Percentiles rank a stretch among this genome's conserved stretches.
Conservation (phyloP, 1,140 invertebrate species). For the Aricia agestis region DNA sequence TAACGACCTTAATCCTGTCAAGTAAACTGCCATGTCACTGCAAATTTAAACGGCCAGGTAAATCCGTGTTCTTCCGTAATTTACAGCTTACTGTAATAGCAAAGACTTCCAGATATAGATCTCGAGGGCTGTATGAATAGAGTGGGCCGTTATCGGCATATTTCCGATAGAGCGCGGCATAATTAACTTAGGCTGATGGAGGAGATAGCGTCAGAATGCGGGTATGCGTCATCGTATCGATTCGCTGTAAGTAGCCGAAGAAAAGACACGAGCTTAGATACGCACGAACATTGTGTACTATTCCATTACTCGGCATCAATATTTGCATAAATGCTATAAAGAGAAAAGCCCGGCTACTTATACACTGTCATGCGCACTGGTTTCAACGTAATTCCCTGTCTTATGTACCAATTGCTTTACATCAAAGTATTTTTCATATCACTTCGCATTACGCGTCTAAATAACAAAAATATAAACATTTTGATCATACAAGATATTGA, state of each 20-base stretch:
- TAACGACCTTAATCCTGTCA: not conserved
- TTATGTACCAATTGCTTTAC: not conserved
- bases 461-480: too few relatives aligned
- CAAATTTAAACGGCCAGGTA: not conserved
- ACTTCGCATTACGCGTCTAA: too few relatives aligned
- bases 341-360: not conserved
- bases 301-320: not conserved
- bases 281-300: conserved; percentile 2
- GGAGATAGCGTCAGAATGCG: conserved; percentile 33
- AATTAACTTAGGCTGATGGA: conserved; percentile 29
- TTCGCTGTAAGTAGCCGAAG: conserved; percentile 25
- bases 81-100: not conserved
- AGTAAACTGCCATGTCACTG: not conserved
- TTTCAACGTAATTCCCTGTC: not conserved
- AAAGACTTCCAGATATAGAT: conserved; percentile 2
- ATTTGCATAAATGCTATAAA: not conserved
- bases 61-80: not conserved
- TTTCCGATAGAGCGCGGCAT: conserved; percentile 27
- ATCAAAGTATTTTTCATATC: not conserved
- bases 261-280: conserved; percentile 20
- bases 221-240: conserved; percentile 54
- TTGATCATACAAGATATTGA: too few relatives aligned
- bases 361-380: not conserved
- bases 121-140: not conserved
- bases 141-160: conserved; percentile 19